Conservation (phyloP, 2,888 invertebrate species). For the Andrena marginata region DNA sequence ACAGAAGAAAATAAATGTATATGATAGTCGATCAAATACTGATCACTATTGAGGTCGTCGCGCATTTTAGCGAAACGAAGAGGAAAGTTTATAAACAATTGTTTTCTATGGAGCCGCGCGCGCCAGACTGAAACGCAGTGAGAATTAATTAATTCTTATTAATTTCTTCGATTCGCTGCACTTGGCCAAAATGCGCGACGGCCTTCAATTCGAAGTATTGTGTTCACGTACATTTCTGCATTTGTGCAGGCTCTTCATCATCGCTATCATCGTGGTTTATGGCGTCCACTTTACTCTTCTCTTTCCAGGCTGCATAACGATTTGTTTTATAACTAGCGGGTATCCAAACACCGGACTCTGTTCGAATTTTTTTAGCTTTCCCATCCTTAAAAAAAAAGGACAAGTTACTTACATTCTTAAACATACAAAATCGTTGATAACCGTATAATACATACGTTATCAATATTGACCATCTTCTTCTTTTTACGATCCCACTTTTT, state of each 20-base stretch:
- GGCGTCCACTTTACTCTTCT: constrained; percentile 88
- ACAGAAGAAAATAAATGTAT: constrained; percentile 24
- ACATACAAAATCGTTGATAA: constrained; percentile 18
- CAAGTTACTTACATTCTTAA: background rate
- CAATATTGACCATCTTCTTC: constrained; percentile 95
- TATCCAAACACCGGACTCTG: constrained; percentile 98
- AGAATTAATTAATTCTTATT: too few relatives aligned
- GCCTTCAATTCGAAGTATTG: background rate
- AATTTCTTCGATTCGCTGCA: too few relatives aligned
- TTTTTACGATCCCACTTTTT: constrained; percentile 97
- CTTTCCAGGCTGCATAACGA: constrained; percentile 94
- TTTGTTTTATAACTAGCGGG: constrained; percentile 97
- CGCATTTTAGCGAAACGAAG: too few relatives aligned
- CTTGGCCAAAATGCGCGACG: too few relatives aligned
- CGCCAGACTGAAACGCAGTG: too few relatives aligned
- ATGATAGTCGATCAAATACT: background rate
- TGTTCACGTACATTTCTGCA: constrained; percentile 75
- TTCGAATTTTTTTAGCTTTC: constrained; percentile 93
- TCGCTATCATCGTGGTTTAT: constrained; percentile 85
- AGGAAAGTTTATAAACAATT: too few relatives aligned
- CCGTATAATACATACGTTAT: constrained; percentile 86
- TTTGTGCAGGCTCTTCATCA: constrained; percentile 78
- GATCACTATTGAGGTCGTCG: too few relatives aligned
- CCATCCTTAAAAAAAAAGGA: constrained; percentile 82
- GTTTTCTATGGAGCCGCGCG: too few relatives aligned